Evolutionary conservation across 1,140 invertebrate genomes (phyloP), one percentile per base, ranked within the genome.

Genomic region (Oryctes rhinoceros): DNA sequence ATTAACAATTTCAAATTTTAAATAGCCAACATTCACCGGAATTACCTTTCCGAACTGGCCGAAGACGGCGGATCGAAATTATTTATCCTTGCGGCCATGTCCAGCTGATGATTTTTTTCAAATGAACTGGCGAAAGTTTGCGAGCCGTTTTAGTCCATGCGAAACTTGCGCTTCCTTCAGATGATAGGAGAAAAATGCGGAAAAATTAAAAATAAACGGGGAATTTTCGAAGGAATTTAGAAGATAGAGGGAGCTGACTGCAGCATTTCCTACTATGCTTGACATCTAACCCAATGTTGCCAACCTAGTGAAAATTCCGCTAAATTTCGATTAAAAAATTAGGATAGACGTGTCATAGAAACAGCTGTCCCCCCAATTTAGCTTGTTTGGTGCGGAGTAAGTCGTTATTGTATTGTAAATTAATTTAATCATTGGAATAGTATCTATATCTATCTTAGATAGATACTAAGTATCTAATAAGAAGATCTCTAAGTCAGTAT

Each of bases 41-140:
- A 20, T 87, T 92, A 95, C 94, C 94, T 95, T 88, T 95, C 94
- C 44, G 94, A 95, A 88, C 94, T 96, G 79, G 94, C 94, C 77
- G 94, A 95, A 85, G 94, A 95, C 75, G 94, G 93, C 83, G 94
- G 94, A 89, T 95, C 94, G 83, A 92, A 91, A 84, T 90, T 90
- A 84, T 91, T 90, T 85, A 93, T 86, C 87, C 92, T 93, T 78
- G 92, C 91, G 88, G 93, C 92, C 92, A 94, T 94, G 80, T 0
- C 65, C 4, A 18, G 1, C 20, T n/a, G 11, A 15, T 0, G 13
- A 15, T 53, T 53, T n/a, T 53, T 15, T 53, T 11, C 1, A 53
- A 67, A 11, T 67, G 7, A 35, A 35, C 15, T 30, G 18, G 6
- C 0, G 7, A 67, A 67, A 24, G 30, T 7, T 20, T 11, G 4